Conservation (phyloP, 2,888 invertebrate species). For the Troilus luridus region DNA sequence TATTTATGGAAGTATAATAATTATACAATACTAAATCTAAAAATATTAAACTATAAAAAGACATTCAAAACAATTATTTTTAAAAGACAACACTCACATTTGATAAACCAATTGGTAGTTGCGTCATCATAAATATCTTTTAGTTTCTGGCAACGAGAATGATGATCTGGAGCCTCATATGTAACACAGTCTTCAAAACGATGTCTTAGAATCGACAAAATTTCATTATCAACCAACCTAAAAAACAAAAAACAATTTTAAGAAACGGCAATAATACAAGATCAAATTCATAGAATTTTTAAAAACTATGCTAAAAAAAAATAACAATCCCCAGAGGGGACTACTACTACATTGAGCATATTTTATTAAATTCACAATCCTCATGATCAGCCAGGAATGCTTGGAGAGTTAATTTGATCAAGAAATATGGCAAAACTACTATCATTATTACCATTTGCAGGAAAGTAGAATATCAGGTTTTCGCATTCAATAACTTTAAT, state of each 20-base stretch:
- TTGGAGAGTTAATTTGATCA: too few relatives aligned
- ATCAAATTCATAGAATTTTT: background rate
- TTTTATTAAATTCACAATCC: too few relatives aligned
- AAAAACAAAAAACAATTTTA: conserved; percentile 65
- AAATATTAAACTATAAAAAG: background rate
- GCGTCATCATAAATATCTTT: conserved; percentile 82
- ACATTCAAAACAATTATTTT: background rate
- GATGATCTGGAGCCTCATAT: conserved; percentile 82
- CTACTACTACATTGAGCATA: too few relatives aligned
- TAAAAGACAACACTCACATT: conserved; percentile 78
- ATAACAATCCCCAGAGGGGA: too few relatives aligned
- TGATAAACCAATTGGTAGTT: conserved; percentile 90
- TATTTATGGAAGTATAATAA: background rate
- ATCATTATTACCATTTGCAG: too few relatives aligned
- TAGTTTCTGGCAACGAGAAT: conserved; percentile 77
- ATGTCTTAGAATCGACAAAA: conserved; percentile 84
- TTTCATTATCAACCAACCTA: conserved; percentile 87
- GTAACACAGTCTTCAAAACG: conserved; percentile 88
- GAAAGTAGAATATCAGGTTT: too few relatives aligned
- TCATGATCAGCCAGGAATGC: too few relatives aligned
- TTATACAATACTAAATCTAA: background rate
- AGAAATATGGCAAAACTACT: too few relatives aligned
- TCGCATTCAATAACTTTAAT: too few relatives aligned
- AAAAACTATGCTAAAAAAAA: background rate
- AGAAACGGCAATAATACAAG: too few relatives aligned